Conservation (phyloP, 2,113 vertebrate species). For the Etheostoma cragini region DNA sequence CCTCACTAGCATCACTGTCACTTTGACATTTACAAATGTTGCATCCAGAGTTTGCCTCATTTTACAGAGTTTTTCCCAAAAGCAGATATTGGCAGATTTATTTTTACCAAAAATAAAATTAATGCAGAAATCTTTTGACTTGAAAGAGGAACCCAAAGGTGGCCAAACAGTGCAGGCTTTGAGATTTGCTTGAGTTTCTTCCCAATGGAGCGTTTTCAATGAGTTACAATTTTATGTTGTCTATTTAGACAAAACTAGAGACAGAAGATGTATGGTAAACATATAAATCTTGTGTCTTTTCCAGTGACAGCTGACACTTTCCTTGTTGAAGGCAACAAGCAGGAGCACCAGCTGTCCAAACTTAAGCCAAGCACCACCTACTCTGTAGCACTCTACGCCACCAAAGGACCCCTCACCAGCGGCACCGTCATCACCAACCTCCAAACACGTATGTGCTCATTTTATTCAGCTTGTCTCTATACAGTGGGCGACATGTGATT, state of each 20-base stretch:
- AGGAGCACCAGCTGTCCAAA: constrained; percentile 90
- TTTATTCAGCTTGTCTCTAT: constrained; percentile 20
- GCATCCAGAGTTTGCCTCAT: neutral
- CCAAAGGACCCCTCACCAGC: constrained; percentile 91
- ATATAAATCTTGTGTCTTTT: constrained; percentile 24
- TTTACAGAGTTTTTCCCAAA: neutral
- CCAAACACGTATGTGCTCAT: constrained; percentile 88
- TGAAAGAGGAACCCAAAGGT: neutral
- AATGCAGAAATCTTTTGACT: neutral
- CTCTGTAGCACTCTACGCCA: constrained; percentile 90
- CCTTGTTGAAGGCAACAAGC: constrained; percentile 90
- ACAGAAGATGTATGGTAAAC: constrained; percentile 10
- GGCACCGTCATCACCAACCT: constrained; percentile 91
- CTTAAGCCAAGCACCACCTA: constrained; percentile 92
- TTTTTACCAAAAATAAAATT: constrained; percentile 10
- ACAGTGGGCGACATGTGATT: neutral
- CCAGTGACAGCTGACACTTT: constrained; percentile 93
- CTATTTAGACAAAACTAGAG: neutral
- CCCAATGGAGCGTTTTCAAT: constrained; percentile 1
- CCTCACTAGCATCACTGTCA: neutral
- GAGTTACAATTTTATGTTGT: neutral
- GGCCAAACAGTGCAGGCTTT: neutral
- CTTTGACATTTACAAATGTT: constrained; percentile 1
- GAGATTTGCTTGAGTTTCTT: neutral
- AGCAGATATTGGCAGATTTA: too few species aligned